Evolutionary conservation across 2,113 vertebrate species (phyloP).

Genomic region (Steatornis caripensis): DNA sequence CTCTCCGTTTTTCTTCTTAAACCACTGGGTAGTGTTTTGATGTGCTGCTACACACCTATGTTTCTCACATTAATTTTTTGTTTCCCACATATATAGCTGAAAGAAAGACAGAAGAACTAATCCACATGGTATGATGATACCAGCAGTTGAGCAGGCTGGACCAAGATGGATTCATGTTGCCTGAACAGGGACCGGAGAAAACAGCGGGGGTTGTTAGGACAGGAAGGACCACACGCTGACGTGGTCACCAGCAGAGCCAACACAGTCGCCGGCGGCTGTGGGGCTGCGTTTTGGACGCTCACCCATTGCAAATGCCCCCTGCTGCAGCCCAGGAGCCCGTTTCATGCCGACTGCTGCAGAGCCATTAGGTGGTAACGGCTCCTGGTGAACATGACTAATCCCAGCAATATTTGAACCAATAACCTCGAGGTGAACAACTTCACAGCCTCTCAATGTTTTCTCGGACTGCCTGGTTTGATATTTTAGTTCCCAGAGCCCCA

Average conservation of each 20-base stretch:
- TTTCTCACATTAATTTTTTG: not conserved
- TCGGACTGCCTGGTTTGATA: not conserved
- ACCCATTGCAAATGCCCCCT: not conserved
- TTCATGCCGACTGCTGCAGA: not conserved
- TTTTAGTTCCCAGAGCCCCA: slow-evolving; percentile 2
- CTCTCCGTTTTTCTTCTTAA: not conserved
- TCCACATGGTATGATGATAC: too few relatives aligned
- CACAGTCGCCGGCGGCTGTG: not conserved
- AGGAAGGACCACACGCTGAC: fast-evolving
- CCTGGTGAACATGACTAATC: not conserved
- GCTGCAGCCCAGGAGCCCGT: not conserved
- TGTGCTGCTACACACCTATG: not conserved
- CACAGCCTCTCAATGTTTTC: slow-evolving; percentile 3
- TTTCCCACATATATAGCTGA: not conserved
- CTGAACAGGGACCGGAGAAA: not conserved
- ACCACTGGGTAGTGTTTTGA: not conserved
- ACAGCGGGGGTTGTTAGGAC: too few relatives aligned
- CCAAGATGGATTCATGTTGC: not conserved
- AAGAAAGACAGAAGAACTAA: not conserved
- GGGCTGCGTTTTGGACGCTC: not conserved
- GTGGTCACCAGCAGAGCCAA: fast-evolving
- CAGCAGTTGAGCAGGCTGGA: not conserved
- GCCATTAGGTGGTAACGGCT: not conserved
- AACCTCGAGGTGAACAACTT: not conserved
- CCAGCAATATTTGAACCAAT: not conserved